Base-by-base conservation (phyloP, 2,113 vertebrate species). In the Megaceryle maxima region DNA sequence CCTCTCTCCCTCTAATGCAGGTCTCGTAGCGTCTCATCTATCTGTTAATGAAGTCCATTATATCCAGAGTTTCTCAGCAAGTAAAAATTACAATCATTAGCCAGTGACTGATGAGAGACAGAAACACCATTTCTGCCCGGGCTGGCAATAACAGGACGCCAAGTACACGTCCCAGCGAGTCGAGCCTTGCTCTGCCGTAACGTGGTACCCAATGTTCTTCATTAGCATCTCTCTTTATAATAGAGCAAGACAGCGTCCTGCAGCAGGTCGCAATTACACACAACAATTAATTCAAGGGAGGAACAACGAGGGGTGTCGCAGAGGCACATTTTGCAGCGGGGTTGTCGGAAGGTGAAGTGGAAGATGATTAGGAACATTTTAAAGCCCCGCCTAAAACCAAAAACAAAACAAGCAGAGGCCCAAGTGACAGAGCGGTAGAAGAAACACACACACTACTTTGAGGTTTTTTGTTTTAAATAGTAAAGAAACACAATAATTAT, bases 171-270 rank as follows among this genome's bases (percentile, higher is more conserved):
- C 81, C 46, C 0, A 28, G 83, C 6, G 43, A 86, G 53, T 16
- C 2, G 8, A 94, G 73, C 76, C 48, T 16, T 10, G 67, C 88
- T 90, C 89, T 74, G 72, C 83, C 5, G 5, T 87, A 29, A 51
- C 17, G 6, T 13, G 80, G 95, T 62, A 97, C 96, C 94, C 86
- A 96, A 92, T 96, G 96, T 96, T 97, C 97, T 91, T 93, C 92
- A 97, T 96, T 93, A 97, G 95, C 91, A 95, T 87, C 72, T 44
- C 55, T 11, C 25, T 75, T 73, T 78, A 63, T 83, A 90, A 84
- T 8, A 60, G 60, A 84, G 91, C 76, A 80, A 94, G 86, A 28
- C 73, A 90, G 77, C 2, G 31, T 93, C 95, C 96, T 67, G 91
- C 10, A 0, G 96, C 86, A 83, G 83, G 79, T 87, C 29, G 73